A percentile compares a stretch with the other conserved stretches of the same genome.
These are phyloP conservation scores for Ischnus inquisitorius DNA, from an alignment of 2,888 invertebrate genomes.

Conservation along the genomic window DNA sequence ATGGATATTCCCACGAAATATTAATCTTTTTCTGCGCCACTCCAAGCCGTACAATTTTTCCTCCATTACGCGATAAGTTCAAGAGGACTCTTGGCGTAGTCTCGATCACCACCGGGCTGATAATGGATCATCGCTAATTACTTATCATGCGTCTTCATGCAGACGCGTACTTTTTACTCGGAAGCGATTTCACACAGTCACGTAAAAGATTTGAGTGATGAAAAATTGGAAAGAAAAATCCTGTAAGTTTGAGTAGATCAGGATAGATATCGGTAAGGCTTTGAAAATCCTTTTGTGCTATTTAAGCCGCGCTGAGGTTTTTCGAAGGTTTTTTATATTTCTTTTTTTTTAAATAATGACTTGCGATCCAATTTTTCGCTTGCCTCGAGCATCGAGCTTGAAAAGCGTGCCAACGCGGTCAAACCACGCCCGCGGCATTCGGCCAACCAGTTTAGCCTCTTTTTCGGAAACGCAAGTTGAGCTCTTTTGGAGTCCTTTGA, in stretches of 20 bases:
- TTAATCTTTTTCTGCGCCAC: not conserved
- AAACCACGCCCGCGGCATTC: too few species aligned
- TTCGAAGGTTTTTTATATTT: too few species aligned
- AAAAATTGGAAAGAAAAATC: slow-evolving; percentile 13
- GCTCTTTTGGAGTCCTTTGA: not conserved
- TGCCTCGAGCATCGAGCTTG: too few species aligned
- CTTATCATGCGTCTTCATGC: not conserved
- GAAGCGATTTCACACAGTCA: not conserved
- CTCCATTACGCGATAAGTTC: not conserved
- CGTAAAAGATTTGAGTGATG: not conserved
- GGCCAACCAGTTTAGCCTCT: too few species aligned
- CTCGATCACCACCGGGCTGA: not conserved
- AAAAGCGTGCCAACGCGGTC: too few species aligned
- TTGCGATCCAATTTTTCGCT: too few species aligned
- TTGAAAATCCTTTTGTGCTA: not conserved
- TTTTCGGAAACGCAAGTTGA: not conserved
- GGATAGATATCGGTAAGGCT: not conserved
- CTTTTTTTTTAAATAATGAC: too few species aligned
- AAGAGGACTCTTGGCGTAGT: not conserved
- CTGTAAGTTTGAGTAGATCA: not conserved
- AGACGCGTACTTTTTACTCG: not conserved
- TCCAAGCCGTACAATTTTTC: not conserved
- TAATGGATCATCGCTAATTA: slow-evolving; percentile 35
- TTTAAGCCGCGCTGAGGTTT: too few species aligned
- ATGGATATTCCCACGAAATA: not conserved